Evolutionary conservation across 1,140 invertebrate species (phyloP).

Genomic region (Mya arenaria): DNA sequence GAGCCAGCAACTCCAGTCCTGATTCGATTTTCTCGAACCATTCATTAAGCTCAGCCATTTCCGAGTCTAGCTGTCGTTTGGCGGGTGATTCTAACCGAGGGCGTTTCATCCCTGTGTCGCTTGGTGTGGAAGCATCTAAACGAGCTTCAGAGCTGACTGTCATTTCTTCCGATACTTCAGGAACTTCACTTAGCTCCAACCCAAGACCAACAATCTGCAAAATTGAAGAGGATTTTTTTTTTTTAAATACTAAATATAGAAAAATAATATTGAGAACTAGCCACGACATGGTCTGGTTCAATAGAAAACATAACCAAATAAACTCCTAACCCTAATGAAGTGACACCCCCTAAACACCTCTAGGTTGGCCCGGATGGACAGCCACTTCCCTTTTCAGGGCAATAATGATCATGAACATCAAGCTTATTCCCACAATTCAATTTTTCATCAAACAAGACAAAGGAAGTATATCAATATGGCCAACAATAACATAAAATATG

Average conservation of each 20-base stretch:
- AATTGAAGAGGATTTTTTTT: not conserved
- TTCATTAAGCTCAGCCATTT: slow-evolving; percentile 82
- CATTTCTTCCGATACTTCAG: slow-evolving; percentile 60
- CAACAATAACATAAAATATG: not conserved
- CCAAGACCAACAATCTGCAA: slow-evolving; percentile 77
- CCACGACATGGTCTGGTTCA: too few species aligned
- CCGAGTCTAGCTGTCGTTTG: slow-evolving; percentile 83
- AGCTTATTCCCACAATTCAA: too few species aligned
- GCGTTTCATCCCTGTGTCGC: slow-evolving; percentile 68
- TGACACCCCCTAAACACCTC: too few species aligned
- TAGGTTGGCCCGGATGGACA: too few species aligned
- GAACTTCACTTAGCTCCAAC: slow-evolving; percentile 71
- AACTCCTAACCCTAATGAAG: too few species aligned
- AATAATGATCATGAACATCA: too few species aligned
- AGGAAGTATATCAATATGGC: not conserved
- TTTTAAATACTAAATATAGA: too few species aligned
- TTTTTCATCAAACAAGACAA: too few species aligned
- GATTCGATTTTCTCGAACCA: slow-evolving; percentile 85
- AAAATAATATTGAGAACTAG: too few species aligned
- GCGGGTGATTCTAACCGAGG: slow-evolving; percentile 70
- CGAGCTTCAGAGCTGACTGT: slow-evolving; percentile 59
- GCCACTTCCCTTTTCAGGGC: too few species aligned
- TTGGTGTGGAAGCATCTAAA: slow-evolving; percentile 50
- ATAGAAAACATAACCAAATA: too few species aligned
- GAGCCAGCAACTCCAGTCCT: slow-evolving; percentile 82